phyloP scores from a whole-genome alignment of 2,888 invertebrate genomes.

The Eledone cirrhosa region DNA sequence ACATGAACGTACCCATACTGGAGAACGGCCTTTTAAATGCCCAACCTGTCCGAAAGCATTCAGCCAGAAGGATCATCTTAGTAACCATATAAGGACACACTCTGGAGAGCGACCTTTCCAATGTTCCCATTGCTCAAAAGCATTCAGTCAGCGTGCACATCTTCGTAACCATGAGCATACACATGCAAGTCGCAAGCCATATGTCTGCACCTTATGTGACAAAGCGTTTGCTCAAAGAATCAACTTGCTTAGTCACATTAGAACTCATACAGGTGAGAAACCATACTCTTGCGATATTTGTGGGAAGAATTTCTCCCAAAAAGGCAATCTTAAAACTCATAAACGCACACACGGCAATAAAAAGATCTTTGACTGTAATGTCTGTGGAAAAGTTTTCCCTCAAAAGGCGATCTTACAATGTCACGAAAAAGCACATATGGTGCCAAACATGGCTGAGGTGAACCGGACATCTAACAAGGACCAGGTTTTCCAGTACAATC shows the following conservation, averaged over 20 bases:
- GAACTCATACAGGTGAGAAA: constrained; percentile 25
- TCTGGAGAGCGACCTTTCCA: constrained; percentile 12
- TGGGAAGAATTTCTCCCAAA: constrained; percentile 16
- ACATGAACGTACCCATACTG: constrained; percentile 12
- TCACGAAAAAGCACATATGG: constrained; percentile 4
- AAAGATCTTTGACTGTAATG: background rate
- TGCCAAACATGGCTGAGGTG: constrained; percentile 10
- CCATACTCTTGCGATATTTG: constrained; percentile 13
- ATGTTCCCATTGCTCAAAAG: constrained; percentile 15
- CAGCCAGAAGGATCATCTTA: constrained; percentile 23
- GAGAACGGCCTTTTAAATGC: constrained; percentile 7
- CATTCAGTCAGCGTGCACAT: constrained; percentile 19
- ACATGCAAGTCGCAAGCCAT: constrained; percentile 7
- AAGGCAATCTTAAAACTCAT: constrained; percentile 22
- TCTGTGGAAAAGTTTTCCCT: constrained; percentile 15
- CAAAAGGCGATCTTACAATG: constrained; percentile 11
- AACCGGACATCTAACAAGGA: background rate
- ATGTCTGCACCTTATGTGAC: constrained; percentile 17
- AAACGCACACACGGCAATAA: constrained; percentile 14
- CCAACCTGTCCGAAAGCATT: constrained; percentile 16
- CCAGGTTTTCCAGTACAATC: constrained; percentile 16
- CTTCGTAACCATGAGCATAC: constrained; percentile 16
- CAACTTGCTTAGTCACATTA: constrained; percentile 6
- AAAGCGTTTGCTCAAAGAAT: constrained; percentile 15
- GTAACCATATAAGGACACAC: constrained; percentile 22